Percentiles rank a stretch among this genome's conserved stretches.
phyloP scores from a whole-genome alignment of 2,888 invertebrate species.

The Cantharis rustica region DNA sequence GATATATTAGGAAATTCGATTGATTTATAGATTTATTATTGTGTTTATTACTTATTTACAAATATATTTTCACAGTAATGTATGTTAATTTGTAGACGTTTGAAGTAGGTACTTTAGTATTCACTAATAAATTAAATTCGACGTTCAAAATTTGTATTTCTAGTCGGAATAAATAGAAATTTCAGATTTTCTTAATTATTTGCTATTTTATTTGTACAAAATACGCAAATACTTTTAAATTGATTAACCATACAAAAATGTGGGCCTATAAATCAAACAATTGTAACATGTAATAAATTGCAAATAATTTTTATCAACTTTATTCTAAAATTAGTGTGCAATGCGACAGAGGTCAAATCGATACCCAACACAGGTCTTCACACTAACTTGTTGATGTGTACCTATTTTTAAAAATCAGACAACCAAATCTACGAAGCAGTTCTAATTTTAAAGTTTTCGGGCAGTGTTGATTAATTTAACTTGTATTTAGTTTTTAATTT shows the following conservation, averaged over 20 bases:
- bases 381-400: neutral
- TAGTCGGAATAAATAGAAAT: neutral
- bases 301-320: neutral
- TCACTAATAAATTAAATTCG: neutral
- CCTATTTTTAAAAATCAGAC: neutral
- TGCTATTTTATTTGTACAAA: neutral
- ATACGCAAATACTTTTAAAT: too few relatives aligned
- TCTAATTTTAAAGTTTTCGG: neutral
- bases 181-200: neutral
- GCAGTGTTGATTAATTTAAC: too few relatives aligned
- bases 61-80: conserved; percentile 6
- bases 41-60: conserved; percentile 46
- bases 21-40: conserved; percentile 42
- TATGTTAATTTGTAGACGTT: neutral
- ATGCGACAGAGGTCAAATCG: neutral
- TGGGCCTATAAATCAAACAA: neutral
- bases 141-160: neutral
- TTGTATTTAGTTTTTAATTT: neutral
- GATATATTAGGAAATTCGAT: conserved; percentile 43
- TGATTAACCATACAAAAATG: neutral
- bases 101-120: neutral
- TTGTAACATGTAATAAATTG: neutral
- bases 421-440: neutral
- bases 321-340: neutral
- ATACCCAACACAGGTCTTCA: neutral